A percentile compares a stretch with the other conserved stretches of the same genome.
phyloP scores from a whole-genome alignment of 2,113 vertebrate species.

The Chunga burmeisteri region DNA sequence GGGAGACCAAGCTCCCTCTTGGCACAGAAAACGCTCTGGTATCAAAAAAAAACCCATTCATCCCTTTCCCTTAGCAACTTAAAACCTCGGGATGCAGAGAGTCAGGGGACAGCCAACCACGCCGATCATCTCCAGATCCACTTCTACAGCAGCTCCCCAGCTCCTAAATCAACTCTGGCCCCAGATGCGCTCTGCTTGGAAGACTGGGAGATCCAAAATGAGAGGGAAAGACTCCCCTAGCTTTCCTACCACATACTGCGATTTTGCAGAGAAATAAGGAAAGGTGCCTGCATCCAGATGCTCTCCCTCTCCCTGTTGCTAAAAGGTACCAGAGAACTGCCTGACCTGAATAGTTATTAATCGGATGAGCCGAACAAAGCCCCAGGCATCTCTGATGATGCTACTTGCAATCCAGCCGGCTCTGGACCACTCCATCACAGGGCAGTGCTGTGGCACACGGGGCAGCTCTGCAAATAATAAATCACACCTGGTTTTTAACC shows the following conservation, averaged over 20 bases:
- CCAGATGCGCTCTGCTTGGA: neutral
- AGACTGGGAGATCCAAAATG: neutral
- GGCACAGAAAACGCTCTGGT: neutral
- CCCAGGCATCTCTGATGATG: neutral
- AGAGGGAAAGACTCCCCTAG: neutral
- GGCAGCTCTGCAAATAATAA: neutral
- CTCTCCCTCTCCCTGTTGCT: neutral
- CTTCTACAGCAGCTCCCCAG: neutral
- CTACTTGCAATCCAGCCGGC: neutral
- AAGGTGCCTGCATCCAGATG: neutral
- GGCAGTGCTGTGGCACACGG: neutral
- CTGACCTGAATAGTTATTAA: neutral
- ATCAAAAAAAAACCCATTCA: neutral
- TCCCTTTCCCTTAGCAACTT: neutral
- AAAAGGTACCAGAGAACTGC: neutral
- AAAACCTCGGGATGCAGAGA: neutral
- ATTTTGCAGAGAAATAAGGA: neutral
- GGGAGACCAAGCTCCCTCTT: neutral
- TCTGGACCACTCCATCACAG: rapidly evolving
- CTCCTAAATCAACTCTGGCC: neutral
- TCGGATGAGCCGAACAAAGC: neutral
- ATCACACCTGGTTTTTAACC: too few species aligned
- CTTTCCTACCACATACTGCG: neutral
- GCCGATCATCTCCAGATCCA: neutral
- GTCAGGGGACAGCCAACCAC: neutral